phyloP scores from a whole-genome alignment of 2,113 vertebrate genomes.

The Prietella phreatophila region DNA sequence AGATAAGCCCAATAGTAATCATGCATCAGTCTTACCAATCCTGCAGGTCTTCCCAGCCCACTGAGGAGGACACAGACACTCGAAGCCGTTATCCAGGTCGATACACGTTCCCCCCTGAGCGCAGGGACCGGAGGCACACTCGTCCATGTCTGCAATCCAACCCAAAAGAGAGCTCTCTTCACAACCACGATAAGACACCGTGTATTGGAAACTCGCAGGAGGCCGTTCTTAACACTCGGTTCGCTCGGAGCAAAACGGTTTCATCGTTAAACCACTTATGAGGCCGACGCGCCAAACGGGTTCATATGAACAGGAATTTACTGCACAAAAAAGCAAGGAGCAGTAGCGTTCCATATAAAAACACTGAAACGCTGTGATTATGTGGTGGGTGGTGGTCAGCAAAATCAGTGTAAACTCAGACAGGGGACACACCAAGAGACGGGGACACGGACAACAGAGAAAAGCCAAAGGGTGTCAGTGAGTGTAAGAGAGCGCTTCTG shows the following conservation, averaged over 20 bases:
- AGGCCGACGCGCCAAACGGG: neutral
- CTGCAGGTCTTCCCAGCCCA: constrained; percentile 94
- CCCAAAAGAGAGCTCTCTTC: neutral
- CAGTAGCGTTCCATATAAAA: constrained; percentile 42
- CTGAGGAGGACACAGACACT: constrained; percentile 90
- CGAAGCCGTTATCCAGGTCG: constrained; percentile 84
- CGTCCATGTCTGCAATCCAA: constrained; percentile 79
- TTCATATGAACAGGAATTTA: constrained; percentile 18
- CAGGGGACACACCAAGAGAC: constrained; percentile 5
- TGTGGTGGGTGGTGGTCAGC: constrained; percentile 29
- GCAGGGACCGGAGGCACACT: constrained; percentile 88
- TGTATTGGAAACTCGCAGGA: neutral
- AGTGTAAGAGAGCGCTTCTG: constrained; percentile 5
- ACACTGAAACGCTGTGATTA: constrained; percentile 31
- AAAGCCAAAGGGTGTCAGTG: constrained; percentile 12
- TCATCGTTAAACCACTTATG: constrained; percentile 23
- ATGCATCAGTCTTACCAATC: constrained; percentile 78
- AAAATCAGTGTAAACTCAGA: constrained; percentile 29
- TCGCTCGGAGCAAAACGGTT: constrained; percentile 15
- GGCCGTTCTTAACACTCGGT: neutral
- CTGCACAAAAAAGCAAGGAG: constrained; percentile 16
- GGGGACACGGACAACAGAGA: neutral
- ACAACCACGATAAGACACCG: neutral
- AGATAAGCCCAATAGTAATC: neutral
- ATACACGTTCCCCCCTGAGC: constrained; percentile 89